Evolutionary conservation across 1,140 invertebrate species (phyloP), one percentile per base, ranked within the genome.

Genomic region (Heterodera carotae): DNA sequence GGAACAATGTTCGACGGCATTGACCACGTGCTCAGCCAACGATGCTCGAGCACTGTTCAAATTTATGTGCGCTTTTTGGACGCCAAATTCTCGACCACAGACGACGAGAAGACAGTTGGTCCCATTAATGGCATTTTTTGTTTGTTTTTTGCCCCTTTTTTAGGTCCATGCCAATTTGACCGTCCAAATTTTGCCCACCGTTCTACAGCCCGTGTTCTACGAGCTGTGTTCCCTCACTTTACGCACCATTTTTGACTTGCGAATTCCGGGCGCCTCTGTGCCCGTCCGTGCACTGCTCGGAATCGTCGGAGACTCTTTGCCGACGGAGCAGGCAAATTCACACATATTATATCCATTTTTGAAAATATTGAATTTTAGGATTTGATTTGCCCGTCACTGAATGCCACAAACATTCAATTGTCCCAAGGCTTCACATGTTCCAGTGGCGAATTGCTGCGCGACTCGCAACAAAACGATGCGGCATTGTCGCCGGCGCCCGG

Each of bases 181-280:
- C 25, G 88, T 97, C 2, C 92, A 93, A n/a, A 93, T 97, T 76
- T 91, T 93, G 66, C 94, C 95, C 2, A 92, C 92, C 22, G 91
- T 96, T 33, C 91, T 91, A 76, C 93, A 96, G 89, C 92, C 93
- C 4, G 92, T 94, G 85, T 89, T 97, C 0, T 98, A 97, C 86
- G 94, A 97, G 82, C 91, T 96, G 0, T 97, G 95, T 87, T 94
- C 95, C 6, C 94, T 94, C 0, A 97, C 95, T 5, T 87, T 97
- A 43, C 94, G 93, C 82, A 90, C 97, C 4, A 95, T 97, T 81
- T 97, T 97, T 86, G 95, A 97, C 88, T 88, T 98, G 59, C 94
- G 93, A 33, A 94, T 96, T 1, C 94, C 94, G 12, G 93, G 94
- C 79, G 93, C 95, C 6, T 96, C 93, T 84, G 93, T 92, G 29